These are phyloP conservation scores for Ferdinandea cuprea DNA, from an alignment of 2,888 invertebrate species.

Conservation along the genomic window DNA sequence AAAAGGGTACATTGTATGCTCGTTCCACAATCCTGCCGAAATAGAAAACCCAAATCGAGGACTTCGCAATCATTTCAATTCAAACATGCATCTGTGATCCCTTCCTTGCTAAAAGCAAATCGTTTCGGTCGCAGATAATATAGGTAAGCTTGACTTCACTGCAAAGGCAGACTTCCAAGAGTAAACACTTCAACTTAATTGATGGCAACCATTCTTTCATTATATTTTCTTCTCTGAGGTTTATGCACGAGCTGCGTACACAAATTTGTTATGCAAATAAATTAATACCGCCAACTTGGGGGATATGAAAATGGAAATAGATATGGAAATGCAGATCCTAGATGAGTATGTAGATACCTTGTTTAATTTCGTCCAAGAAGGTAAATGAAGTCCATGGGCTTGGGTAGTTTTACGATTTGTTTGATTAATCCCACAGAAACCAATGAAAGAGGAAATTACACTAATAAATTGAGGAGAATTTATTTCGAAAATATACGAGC, in stretches of 20 bases:
- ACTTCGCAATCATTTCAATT: too few species aligned
- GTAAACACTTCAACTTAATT: constrained; percentile 62
- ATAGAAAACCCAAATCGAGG: constrained; percentile 28
- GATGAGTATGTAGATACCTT: constrained; percentile 20
- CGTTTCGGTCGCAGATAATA: too few species aligned
- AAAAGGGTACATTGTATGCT: constrained; percentile 39
- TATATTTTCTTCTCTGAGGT: neutral
- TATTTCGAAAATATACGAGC: too few species aligned
- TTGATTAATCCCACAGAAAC: constrained; percentile 4
- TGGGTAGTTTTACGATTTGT: neutral
- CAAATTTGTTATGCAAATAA: constrained; percentile 23
- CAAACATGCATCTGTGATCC: constrained; percentile 13
- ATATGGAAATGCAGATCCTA: neutral
- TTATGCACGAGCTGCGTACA: constrained; percentile 15
- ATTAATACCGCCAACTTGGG: neutral
- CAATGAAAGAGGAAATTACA: constrained; percentile 1
- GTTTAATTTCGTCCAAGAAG: neutral
- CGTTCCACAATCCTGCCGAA: constrained; percentile 5
- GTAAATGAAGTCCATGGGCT: neutral
- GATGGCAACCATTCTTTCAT: constrained; percentile 24
- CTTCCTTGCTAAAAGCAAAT: neutral
- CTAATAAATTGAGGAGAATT: neutral
- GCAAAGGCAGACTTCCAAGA: neutral
- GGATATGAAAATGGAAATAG: neutral
- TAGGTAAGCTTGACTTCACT: too few species aligned